Percentiles rank a stretch among this genome's conserved stretches.
phyloP scores from a whole-genome alignment of 2,797 vertebrate genomes.

The Phylloscopus collybita region DNA sequence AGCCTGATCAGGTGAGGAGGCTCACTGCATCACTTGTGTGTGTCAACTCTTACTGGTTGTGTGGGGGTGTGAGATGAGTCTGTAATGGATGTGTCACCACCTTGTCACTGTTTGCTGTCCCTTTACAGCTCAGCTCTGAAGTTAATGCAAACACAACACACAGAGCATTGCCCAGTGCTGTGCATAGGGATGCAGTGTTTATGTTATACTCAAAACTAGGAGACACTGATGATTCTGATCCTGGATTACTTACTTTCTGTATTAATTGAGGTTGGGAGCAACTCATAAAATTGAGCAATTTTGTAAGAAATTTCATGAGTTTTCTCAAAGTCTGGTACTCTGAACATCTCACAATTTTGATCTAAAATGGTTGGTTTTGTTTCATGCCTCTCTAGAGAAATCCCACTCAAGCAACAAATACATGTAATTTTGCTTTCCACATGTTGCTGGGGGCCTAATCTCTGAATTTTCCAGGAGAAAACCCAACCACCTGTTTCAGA shows the following conservation, averaged over 20 bases:
- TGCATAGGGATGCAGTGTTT: accelerated
- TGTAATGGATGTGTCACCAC: neutral
- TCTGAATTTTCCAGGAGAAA: neutral
- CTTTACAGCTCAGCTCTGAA: neutral
- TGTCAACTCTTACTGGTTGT: neutral
- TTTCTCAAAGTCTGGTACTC: neutral
- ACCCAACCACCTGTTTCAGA: neutral
- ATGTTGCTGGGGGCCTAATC: neutral
- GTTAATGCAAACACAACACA: accelerated
- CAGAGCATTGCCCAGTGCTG: accelerated
- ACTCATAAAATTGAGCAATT: neutral
- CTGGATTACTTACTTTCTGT: neutral
- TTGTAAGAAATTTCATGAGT: neutral
- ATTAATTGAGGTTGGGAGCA: neutral
- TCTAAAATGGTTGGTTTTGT: neutral
- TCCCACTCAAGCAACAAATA: neutral
- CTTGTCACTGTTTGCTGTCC: neutral
- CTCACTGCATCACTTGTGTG: accelerated
- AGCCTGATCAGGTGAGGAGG: neutral
- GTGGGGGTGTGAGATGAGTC: neutral
- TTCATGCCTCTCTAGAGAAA: neutral
- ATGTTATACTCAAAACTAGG: neutral
- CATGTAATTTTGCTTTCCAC: neutral
- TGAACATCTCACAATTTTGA: neutral
- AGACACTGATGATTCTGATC: neutral